Conservation (phyloP, 2,797 vertebrate species). For the Enteromius argenteus region DNA sequence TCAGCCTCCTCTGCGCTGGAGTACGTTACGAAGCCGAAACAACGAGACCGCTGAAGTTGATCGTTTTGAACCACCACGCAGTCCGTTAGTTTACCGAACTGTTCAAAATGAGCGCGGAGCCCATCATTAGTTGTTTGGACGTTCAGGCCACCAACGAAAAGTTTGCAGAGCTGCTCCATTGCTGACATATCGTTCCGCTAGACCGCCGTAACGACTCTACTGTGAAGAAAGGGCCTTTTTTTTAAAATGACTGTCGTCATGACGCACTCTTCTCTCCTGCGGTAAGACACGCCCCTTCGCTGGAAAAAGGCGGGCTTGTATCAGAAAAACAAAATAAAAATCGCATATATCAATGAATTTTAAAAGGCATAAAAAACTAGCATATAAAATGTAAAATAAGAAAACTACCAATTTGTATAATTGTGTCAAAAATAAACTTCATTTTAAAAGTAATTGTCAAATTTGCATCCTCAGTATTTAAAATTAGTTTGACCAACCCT, state of each 20-base stretch:
- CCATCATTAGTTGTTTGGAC: conserved; percentile 88
- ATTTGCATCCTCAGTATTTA: neutral
- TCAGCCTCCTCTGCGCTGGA: conserved; percentile 85
- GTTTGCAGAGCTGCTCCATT: conserved; percentile 85
- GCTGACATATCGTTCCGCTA: neutral
- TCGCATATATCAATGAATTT: neutral
- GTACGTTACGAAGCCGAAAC: conserved; percentile 88
- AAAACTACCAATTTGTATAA: neutral
- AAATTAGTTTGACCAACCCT: neutral
- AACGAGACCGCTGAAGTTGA: conserved; percentile 86
- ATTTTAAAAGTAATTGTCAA: neutral
- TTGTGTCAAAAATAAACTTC: neutral
- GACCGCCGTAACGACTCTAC: neutral
- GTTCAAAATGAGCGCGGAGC: conserved; percentile 85
- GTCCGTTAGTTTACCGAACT: conserved; percentile 85
- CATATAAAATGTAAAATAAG: neutral
- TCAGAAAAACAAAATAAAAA: neutral
- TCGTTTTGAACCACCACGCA: conserved; percentile 86
- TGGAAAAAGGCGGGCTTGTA: conserved; percentile 23
- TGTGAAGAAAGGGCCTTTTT: conserved; percentile 3
- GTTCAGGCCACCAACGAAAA: conserved; percentile 87
- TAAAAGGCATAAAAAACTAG: too few species aligned
- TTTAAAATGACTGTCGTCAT: conserved; percentile 41
- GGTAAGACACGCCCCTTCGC: neutral
- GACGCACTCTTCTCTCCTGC: conserved; percentile 21